A percentile compares a stretch with the other conserved stretches of the same genome.
These are phyloP conservation scores for Synanthedon andrenaeformis DNA, from an alignment of 2,888 invertebrate species.

Conservation along the genomic window DNA sequence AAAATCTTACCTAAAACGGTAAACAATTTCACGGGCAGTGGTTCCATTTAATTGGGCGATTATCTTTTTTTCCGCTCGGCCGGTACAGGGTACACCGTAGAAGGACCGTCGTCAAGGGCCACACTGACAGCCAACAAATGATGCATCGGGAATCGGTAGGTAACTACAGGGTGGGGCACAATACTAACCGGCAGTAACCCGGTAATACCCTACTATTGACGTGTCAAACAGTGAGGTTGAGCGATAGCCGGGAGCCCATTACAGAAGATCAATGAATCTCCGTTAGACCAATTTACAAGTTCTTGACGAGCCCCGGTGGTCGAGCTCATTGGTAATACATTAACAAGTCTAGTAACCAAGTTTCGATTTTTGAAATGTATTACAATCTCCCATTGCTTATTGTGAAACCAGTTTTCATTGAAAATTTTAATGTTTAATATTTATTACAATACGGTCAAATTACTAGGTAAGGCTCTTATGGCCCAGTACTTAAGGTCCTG, in stretches of 20 bases:
- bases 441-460: too few relatives aligned
- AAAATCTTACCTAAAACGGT: constrained; percentile 44
- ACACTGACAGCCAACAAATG: constrained; percentile 55
- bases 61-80: constrained; percentile 51
- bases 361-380: too few relatives aligned
- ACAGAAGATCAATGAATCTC: too few relatives aligned
- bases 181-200: not conserved
- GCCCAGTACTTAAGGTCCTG: too few relatives aligned
- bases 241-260: constrained; percentile 12
- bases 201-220: constrained; percentile 11
- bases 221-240: constrained; percentile 13
- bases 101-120: constrained; percentile 53
- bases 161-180: not conserved
- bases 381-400: too few relatives aligned
- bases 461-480: too few relatives aligned
- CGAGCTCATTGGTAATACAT: too few relatives aligned
- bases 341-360: too few relatives aligned
- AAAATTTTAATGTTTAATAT: too few relatives aligned
- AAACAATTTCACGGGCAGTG: constrained; percentile 64
- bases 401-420: too few relatives aligned
- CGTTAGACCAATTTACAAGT: too few relatives aligned
- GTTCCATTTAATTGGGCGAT: constrained; percentile 62
- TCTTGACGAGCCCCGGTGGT: too few relatives aligned
- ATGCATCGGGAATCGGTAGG: constrained; percentile 34
- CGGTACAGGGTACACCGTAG: constrained; percentile 11